Base-by-base conservation (phyloP, 2,888 invertebrate genomes). In the Pristionchus maxplancki region DNA sequence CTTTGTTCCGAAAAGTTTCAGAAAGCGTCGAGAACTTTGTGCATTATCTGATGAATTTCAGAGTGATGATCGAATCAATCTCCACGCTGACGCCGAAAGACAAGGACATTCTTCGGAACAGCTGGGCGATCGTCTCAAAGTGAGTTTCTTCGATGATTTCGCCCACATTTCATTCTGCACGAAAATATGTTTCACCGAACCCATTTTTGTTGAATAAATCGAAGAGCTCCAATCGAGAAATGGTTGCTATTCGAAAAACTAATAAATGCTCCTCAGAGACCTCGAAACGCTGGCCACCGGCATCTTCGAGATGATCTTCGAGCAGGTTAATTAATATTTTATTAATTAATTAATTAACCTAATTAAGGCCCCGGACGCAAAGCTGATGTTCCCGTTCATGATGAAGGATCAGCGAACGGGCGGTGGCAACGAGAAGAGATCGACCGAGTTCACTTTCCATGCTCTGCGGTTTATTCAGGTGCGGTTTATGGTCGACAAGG, bases 261-360 rank as follows among this genome's bases (percentile, higher is more conserved):
- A 64, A 64, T 48, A 34, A 28, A 11, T 84, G 40, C 37, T 9
- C 88, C 11, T 34, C 90, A 91, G 92, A 88, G 92, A 92, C 58
- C 90, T 91, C 90, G 90, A 92, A 86, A 88, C 90, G 71, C 87
- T 92, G 28, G 91, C 92, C 15, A 90, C 90, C 4, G 90, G 91
- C 53, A 92, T 92, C 34, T 92, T 92, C 83, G 91, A 92, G 83
- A 92, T 92, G 92, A 92, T 92, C 37, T 92, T 92, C 67, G 92
- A 92, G 58, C 92, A 91, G 87, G 87, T 87, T 44, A 28, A 34
- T 24, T 78, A n/a, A n/a, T 78, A 44, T 83, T 83, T 9, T 20
- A 78, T 13, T 20, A n/a, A 53, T 28, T 24, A n/a, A 11, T 64
- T n/a, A 37, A 34, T 24, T 64, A 37, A 40, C 44, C 31, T 34